Base-by-base conservation (phyloP, 2,888 invertebrate species). In the Oithona nana region DNA sequence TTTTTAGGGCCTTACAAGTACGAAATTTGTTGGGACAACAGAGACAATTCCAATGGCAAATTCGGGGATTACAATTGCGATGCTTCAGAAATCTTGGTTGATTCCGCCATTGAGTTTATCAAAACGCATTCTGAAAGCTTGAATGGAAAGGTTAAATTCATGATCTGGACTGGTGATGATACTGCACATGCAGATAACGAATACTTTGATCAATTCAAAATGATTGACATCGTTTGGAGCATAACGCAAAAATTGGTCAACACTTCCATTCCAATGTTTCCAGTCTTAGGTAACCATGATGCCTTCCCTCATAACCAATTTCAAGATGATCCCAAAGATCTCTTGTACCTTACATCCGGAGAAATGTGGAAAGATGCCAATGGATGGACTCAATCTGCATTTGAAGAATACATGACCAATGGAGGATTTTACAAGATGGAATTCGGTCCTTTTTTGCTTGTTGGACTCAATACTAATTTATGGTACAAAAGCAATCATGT, bases 271-370 rank as follows among this genome's bases (percentile, higher is more conserved):
- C 75, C 78, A 0, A 77, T 88, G 1, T 80, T 79, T 69, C 81
- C 86, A 28, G 77, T 81, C 8, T 72, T 88, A 64, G 89, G 88
- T 29, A 89, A 89, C 72, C 89, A 90, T 67, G 89, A 89, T 57
- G 63, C 50, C 49, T 59, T 48, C 48, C 64, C 64, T 26, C 60
- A 65, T n/a, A 65, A 59, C 51, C 65, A 64, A 62, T 62, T 64
- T 20, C 26, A 20, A 3, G 26, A 54, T 24, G 26, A 54, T 26
- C 54, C 54, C 20, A 26, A 20, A n/a, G 64, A 55, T 22, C 11
- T 22, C 3, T 20, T 65, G 1, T 64, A 65, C 55, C 26, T 39
- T 1, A 11, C 24, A 50, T 63, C 64, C 1, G 64, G 64, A 1
- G 54, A 63, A 1, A n/a, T 65, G n/a, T 65, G 64, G 64, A 57